phyloP scores from a whole-genome alignment of 2,888 invertebrate genomes.

The Limnephilus lunatus region DNA sequence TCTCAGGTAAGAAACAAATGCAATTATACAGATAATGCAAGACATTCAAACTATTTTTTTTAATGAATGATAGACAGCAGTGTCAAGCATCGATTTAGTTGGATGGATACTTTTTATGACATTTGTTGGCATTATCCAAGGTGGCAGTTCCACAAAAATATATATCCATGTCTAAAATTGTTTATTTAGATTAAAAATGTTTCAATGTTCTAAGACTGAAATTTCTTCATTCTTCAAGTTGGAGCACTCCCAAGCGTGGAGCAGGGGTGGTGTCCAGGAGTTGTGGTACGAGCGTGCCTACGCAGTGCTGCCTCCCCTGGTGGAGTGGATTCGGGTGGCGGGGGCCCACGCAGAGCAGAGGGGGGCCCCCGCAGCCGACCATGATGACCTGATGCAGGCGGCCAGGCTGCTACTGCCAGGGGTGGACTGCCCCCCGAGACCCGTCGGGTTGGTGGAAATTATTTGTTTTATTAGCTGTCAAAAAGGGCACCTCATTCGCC shows the following conservation, averaged over 20 bases:
- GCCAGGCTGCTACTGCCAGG: slow-evolving; percentile 90
- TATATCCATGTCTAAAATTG: not conserved
- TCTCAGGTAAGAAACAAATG: slow-evolving; percentile 80
- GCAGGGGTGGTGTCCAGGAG: slow-evolving; percentile 80
- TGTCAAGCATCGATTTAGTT: too few species aligned
- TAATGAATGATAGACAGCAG: too few species aligned
- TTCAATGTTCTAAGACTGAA: slow-evolving; percentile 11
- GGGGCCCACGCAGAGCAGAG: slow-evolving; percentile 90
- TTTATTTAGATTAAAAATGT: not conserved
- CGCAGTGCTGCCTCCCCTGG: slow-evolving; percentile 90
- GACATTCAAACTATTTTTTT: too few species aligned
- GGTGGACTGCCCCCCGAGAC: slow-evolving; percentile 91
- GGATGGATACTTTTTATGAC: too few species aligned
- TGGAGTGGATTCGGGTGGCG: slow-evolving; percentile 93
- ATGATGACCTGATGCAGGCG: slow-evolving; percentile 93
- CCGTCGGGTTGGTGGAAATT: slow-evolving; percentile 77
- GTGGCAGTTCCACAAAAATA: too few species aligned
- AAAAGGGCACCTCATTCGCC: too few species aligned
- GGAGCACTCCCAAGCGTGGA: slow-evolving; percentile 77
- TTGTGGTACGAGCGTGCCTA: slow-evolving; percentile 92
- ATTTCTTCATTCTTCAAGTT: slow-evolving; percentile 72
- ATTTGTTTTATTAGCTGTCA: not conserved
- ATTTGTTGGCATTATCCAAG: too few species aligned
- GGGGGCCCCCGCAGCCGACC: slow-evolving; percentile 86
- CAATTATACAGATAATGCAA: not conserved